A percentile compares a stretch with the other conserved stretches of the same genome.
Conservation (phyloP, 2,797 vertebrate genomes). For the Benthosema pterotum region DNA sequence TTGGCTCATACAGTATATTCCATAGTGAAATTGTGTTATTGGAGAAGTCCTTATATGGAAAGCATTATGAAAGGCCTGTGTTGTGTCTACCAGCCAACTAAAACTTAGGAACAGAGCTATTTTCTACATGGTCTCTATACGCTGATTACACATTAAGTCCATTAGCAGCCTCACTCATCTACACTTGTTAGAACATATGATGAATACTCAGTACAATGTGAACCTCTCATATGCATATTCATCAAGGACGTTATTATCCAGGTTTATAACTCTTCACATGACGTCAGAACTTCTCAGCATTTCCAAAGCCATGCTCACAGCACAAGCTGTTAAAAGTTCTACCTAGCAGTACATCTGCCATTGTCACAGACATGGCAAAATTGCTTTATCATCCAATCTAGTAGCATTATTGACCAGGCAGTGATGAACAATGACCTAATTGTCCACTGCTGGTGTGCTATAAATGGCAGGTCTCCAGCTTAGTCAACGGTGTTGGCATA, state of each 20-base stretch:
- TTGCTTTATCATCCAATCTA: neutral
- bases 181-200: constrained; percentile 14
- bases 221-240: neutral
- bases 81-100: no score
- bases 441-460: neutral
- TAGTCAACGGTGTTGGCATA: neutral
- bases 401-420: neutral
- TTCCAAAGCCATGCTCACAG: neutral
- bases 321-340: neutral
- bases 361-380: no score
- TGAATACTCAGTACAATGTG: constrained; percentile 4
- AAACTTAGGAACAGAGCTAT: no score
- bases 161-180: constrained; percentile 17
- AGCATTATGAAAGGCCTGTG: neutral
- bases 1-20: no score
- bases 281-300: neutral
- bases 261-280: neutral
- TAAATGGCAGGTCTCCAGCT: neutral
- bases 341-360: neutral
- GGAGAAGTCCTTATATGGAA: neutral
- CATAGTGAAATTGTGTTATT: neutral
- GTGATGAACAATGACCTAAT: neutral
- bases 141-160: constrained; percentile 4
- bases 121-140: no score
- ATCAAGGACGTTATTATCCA: neutral